Base-by-base conservation (phyloP, 2,888 invertebrate species). In the Parnassius smintheus region DNA sequence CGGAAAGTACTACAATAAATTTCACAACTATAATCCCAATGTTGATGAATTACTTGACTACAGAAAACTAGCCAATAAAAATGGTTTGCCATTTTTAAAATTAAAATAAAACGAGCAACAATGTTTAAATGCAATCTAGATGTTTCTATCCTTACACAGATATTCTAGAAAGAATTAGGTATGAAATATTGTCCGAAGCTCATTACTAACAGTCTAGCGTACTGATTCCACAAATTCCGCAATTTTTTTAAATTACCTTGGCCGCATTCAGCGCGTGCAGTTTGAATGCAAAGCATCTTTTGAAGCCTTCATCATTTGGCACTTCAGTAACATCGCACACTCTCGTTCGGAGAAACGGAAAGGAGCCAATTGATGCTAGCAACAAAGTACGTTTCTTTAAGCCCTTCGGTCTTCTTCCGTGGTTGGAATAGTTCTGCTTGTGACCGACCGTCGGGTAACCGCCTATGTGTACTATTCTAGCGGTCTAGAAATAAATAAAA, bases 251-350 rank as follows among this genome's bases (percentile, higher is more conserved):
- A 42, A 11, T 62, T 61, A 61, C 62, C 59, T 51, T 61, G 35
- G 51, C 50, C 9, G 35, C 50, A 12, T 22, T 9, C 4, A 41
- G 25, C 1, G 18, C n/a, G 11, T 50, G 49, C 10, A 55, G 44
- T 59, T 63, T 63, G 63, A 63, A 63, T 35, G 59, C 50, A 59
- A 63, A 63, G 55, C 63, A 63, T 46, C 35, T 59, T 51, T 48
- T 59, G 46, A 59, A 10, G 3, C 55, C 56, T 42, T 18, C 55
- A n/a, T 50, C 54, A 41, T n/a, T 4, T 7, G n/a, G 10, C 13
- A 2, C 8, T 41, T 35, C 10, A 2, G 46, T 35, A 51, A 51
- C 48, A 25, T 49, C 60, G 42, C 55, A 49, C 44, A 55, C 48
- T 22, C 50, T 45, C 22, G 62, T 9, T 1, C 58, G 62, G 9